A percentile compares a stretch with the other conserved stretches of the same genome.
Conservation (phyloP, 2,113 vertebrate species). For the Forbesichthys agassizii region DNA sequence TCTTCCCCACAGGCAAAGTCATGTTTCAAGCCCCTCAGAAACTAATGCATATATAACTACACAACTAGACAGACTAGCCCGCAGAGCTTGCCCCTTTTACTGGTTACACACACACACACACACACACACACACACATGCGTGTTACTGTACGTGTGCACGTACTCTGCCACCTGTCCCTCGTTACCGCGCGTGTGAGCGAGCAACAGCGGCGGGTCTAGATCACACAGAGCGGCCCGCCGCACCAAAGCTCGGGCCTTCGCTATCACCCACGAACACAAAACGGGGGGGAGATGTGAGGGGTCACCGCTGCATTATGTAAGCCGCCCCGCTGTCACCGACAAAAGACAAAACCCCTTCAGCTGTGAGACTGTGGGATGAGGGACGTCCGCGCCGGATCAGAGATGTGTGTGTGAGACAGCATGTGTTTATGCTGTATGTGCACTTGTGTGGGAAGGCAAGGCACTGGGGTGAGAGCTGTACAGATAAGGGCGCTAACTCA, state of each 20-base stretch:
- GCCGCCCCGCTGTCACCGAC: constrained; percentile 52
- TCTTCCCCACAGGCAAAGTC: constrained; percentile 78
- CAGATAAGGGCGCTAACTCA: constrained; percentile 62
- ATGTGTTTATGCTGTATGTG: constrained; percentile 25
- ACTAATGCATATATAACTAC: constrained; percentile 69
- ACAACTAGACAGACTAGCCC: constrained; percentile 51
- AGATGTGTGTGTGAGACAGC: constrained; percentile 24
- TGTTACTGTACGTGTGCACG: background rate
- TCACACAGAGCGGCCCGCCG: constrained; percentile 27
- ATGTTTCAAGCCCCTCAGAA: constrained; percentile 70
- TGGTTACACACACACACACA: constrained; percentile 11
- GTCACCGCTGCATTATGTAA: constrained; percentile 69
- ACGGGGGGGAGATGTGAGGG: constrained; percentile 41
- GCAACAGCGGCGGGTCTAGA: too few relatives aligned
- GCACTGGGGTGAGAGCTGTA: constrained; percentile 1
- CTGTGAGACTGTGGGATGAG: background rate
- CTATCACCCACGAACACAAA: constrained; percentile 34
- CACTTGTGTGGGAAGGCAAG: constrained; percentile 43
- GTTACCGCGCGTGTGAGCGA: constrained; percentile 33
- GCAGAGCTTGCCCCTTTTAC: constrained; percentile 38
- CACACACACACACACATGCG: background rate
- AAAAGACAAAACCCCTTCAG: too few relatives aligned
- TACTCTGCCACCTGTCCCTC: constrained; percentile 16
- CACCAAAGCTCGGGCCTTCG: constrained; percentile 22
- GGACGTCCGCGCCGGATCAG: constrained; percentile 33